Percentiles rank a stretch among this genome's conserved stretches.
Conservation (phyloP, 2,888 invertebrate species). For the Prostheceraeus crozeri region DNA sequence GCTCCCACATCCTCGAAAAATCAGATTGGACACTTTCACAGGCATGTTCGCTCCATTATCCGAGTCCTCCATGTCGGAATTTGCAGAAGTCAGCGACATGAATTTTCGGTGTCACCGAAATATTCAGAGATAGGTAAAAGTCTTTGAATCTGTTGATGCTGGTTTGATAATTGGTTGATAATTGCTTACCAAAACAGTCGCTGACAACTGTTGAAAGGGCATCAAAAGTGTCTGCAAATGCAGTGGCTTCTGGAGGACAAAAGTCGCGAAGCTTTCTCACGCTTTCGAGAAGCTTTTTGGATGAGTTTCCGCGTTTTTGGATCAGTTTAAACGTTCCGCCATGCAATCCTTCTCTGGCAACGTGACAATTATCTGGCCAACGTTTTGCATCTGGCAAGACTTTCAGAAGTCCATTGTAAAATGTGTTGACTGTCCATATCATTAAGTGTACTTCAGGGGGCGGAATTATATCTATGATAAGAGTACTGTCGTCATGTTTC, state of each 20-base stretch:
- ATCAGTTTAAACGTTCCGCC: slow-evolving; percentile 24
- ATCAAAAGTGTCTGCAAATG: slow-evolving; percentile 23
- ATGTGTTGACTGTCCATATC: not conserved
- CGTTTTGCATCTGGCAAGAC: slow-evolving; percentile 20
- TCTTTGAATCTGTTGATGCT: not conserved
- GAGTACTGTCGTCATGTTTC: not conserved
- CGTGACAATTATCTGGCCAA: slow-evolving; percentile 16
- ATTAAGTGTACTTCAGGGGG: slow-evolving; percentile 23
- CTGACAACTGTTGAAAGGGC: slow-evolving; percentile 7
- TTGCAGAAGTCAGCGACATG: not conserved
- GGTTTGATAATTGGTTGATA: not conserved
- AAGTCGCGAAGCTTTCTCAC: slow-evolving; percentile 4
- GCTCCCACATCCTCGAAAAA: not conserved
- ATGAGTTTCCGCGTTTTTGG: slow-evolving; percentile 18
- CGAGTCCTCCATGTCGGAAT: not conserved
- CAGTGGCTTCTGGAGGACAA: slow-evolving; percentile 22
- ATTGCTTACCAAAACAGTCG: slow-evolving; percentile 14
- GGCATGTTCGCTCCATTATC: slow-evolving; percentile 7
- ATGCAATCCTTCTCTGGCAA: slow-evolving; percentile 10
- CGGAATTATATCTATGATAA: slow-evolving; percentile 22
- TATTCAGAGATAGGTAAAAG: not conserved
- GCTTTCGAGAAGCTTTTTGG: not conserved
- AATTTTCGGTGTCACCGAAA: not conserved
- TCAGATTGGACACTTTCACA: not conserved
- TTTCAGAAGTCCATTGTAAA: slow-evolving; percentile 23